These are phyloP conservation scores for Melinaea menophilus DNA, from an alignment of 2,888 invertebrate genomes.

Conservation along the genomic window DNA sequence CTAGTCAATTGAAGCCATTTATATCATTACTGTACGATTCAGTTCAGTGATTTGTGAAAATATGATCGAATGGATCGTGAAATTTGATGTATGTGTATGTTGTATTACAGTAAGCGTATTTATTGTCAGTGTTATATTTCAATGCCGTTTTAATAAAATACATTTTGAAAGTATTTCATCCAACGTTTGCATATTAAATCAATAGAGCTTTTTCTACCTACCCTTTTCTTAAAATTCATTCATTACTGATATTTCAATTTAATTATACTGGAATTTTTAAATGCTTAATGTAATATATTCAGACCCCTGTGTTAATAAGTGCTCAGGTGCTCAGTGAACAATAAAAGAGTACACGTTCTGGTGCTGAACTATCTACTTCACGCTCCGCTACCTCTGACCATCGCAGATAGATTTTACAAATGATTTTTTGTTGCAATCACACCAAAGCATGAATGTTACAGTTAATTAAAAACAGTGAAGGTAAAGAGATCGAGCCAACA, in stretches of 20 bases:
- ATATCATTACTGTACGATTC: slow-evolving; percentile 1
- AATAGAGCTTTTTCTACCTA: too few relatives aligned
- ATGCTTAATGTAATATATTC: background rate
- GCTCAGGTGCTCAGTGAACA: slow-evolving; percentile 3
- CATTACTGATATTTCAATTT: too few relatives aligned
- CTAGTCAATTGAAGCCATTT: slow-evolving; percentile 17
- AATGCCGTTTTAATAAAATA: background rate
- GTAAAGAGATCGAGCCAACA: too few relatives aligned
- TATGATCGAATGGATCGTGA: too few relatives aligned
- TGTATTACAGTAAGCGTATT: background rate
- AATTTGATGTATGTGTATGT: background rate
- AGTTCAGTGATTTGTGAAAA: slow-evolving; percentile 5
- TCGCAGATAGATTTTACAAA: too few relatives aligned
- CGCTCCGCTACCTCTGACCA: slow-evolving; percentile 14
- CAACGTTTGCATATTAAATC: too few relatives aligned
- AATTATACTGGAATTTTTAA: too few relatives aligned
- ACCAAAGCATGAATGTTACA: too few relatives aligned
- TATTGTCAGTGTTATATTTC: background rate
- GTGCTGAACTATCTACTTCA: slow-evolving; percentile 21
- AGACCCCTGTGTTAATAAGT: slow-evolving; percentile 13
- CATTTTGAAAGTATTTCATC: too few relatives aligned
- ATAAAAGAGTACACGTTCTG: slow-evolving; percentile 8
- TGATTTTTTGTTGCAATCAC: too few relatives aligned
- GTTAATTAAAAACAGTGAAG: too few relatives aligned
- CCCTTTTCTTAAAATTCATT: too few relatives aligned